Evolutionary conservation across 2,888 invertebrate genomes (phyloP).

Genomic region (Tiliacea citrago): DNA sequence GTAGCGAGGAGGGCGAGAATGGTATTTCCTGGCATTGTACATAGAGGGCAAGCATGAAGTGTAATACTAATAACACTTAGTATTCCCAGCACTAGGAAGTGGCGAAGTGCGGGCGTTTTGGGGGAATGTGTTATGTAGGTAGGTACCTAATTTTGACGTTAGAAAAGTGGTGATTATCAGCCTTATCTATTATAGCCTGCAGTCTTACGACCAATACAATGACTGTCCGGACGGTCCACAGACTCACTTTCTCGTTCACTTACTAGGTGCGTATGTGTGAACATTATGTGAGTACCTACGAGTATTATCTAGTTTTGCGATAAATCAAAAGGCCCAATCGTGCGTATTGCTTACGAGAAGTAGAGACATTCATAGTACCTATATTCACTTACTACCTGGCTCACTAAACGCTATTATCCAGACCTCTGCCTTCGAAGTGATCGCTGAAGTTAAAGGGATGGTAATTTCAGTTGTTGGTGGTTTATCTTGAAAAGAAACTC

Average conservation of each 20-base stretch:
- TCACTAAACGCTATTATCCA: background rate
- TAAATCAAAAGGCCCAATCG: background rate
- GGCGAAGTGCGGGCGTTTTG: too few species aligned
- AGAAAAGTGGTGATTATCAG: too few species aligned
- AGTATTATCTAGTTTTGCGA: background rate
- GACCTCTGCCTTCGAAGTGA: background rate
- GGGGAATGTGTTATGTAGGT: too few species aligned
- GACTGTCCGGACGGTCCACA: background rate
- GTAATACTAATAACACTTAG: background rate
- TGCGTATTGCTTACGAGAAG: background rate
- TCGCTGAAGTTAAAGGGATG: conserved; percentile 20
- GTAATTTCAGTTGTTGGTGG: conserved; percentile 15
- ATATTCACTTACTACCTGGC: too few species aligned
- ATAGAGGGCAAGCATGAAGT: background rate
- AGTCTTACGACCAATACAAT: background rate
- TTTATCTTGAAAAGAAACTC: too few species aligned
- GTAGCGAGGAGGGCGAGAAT: too few species aligned
- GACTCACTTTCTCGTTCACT: background rate
- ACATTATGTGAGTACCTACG: too few species aligned
- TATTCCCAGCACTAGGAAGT: too few species aligned
- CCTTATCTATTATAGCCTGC: too few species aligned
- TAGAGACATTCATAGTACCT: background rate
- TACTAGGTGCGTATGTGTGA: background rate
- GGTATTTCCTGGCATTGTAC: background rate
- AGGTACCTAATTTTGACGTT: too few species aligned